A percentile compares a stretch with the other conserved stretches of the same genome.
phyloP scores from a whole-genome alignment of 35 echinoderm and acorn worm genomes.

The Amphiura filiformis region DNA sequence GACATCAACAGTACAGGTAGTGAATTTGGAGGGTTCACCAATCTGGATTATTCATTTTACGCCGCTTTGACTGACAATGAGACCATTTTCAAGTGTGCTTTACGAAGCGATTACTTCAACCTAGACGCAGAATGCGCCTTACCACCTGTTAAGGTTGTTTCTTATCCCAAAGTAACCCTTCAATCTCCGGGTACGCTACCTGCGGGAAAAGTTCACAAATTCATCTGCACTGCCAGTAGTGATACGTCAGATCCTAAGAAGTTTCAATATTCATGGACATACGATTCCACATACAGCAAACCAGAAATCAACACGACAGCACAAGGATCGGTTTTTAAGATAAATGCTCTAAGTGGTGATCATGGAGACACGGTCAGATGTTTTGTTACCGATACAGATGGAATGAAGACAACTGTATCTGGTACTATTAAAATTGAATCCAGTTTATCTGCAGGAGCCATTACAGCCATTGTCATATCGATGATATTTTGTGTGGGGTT shows the following conservation, averaged over 20 bases:
- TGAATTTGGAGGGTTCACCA: neutral
- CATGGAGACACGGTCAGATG: neutral
- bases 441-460: neutral
- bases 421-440: neutral
- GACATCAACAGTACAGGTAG: neutral
- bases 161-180: neutral
- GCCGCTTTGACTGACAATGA: neutral
- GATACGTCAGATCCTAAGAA: neutral
- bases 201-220: neutral
- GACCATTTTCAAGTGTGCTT: neutral
- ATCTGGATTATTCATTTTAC: neutral
- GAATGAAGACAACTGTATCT: neutral
- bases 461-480: neutral
- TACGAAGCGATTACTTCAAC: neutral
- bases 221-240: neutral
- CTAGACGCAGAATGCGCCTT: neutral
- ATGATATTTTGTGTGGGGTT: too few relatives aligned
- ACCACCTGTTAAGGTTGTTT: neutral
- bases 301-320: neutral
- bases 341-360: neutral
- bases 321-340: neutral
- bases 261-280: neutral
- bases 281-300: neutral
- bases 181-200: neutral
- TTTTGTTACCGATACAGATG: neutral